These are phyloP conservation scores for Ascaphus truei DNA, from an alignment of 2,113 vertebrate genomes.

Conservation along the genomic window DNA sequence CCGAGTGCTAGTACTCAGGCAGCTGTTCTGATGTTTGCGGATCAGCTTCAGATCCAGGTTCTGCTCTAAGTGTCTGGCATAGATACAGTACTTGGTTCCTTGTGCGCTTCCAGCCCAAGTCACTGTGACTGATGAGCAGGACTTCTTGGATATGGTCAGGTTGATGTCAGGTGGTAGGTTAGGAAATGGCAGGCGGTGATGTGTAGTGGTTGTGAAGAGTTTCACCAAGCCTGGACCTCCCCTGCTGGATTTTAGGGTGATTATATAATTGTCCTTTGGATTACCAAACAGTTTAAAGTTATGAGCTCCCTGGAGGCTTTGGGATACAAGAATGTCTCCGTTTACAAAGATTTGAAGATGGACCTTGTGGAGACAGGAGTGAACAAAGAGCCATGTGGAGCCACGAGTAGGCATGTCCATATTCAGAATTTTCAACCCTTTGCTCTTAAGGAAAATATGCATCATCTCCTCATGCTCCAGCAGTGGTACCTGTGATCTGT, in stretches of 20 bases:
- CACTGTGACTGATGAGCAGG: conserved; percentile 22
- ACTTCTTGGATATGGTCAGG: not conserved
- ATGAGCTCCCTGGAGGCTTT: conserved; percentile 14
- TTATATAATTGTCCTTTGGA: not conserved
- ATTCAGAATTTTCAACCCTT: not conserved
- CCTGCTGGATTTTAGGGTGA: conserved; percentile 9
- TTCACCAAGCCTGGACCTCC: conserved; percentile 19
- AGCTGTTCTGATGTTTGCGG: conserved; percentile 17
- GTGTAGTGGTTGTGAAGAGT: conserved; percentile 13
- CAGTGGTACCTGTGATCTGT: not conserved
- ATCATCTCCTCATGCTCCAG: conserved; percentile 16
- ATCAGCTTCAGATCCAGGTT: not conserved
- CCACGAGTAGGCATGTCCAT: not conserved
- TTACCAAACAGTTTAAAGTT: conserved; percentile 15
- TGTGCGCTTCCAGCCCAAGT: conserved; percentile 12
- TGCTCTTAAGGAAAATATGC: conserved; percentile 24
- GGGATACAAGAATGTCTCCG: conserved; percentile 1
- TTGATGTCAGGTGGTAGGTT: conserved; percentile 8
- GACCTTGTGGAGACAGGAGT: conserved; percentile 24
- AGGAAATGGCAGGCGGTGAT: conserved; percentile 20
- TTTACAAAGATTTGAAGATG: conserved; percentile 24
- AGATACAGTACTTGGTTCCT: conserved; percentile 27
- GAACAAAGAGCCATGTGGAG: conserved; percentile 7
- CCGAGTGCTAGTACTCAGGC: conserved; percentile 9
- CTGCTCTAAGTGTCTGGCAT: not conserved